These are phyloP conservation scores for Distichodus sexfasciatus DNA, from an alignment of 2,797 vertebrate species.

Conservation along the genomic window DNA sequence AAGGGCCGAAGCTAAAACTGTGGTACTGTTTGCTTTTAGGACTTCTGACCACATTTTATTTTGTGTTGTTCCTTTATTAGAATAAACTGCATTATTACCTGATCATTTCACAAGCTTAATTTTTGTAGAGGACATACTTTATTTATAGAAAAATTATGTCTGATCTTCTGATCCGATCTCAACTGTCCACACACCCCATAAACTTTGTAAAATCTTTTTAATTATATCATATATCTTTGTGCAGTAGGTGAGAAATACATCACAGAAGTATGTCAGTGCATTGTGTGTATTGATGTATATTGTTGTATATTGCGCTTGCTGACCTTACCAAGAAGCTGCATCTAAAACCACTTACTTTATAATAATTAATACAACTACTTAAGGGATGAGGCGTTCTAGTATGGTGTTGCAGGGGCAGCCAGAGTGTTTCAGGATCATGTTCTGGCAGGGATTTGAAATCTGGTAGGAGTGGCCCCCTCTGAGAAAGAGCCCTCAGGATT, in stretches of 20 bases:
- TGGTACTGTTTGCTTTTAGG: neutral
- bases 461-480: neutral
- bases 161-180: too few relatives aligned
- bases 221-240: constrained; percentile 13
- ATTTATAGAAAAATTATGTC: too few relatives aligned
- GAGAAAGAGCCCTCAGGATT: neutral
- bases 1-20: constrained; percentile 3
- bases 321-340: neutral
- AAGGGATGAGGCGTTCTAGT: too few relatives aligned
- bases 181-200: too few relatives aligned
- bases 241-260: neutral
- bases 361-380: too few relatives aligned
- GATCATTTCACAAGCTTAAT: too few relatives aligned
- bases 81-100: too few relatives aligned
- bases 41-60: neutral
- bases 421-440: constrained; percentile 23
- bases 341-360: too few relatives aligned
- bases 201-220: too few relatives aligned
- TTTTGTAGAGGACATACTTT: too few relatives aligned
- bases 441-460: constrained; percentile 1
- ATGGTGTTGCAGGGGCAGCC: too few relatives aligned
- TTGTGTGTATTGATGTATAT: constrained; percentile 7
- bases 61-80: too few relatives aligned
- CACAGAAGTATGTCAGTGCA: neutral
- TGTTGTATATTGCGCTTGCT: neutral